phyloP scores from a whole-genome alignment of 2,113 vertebrate genomes.

The Asarcornis scutulata region DNA sequence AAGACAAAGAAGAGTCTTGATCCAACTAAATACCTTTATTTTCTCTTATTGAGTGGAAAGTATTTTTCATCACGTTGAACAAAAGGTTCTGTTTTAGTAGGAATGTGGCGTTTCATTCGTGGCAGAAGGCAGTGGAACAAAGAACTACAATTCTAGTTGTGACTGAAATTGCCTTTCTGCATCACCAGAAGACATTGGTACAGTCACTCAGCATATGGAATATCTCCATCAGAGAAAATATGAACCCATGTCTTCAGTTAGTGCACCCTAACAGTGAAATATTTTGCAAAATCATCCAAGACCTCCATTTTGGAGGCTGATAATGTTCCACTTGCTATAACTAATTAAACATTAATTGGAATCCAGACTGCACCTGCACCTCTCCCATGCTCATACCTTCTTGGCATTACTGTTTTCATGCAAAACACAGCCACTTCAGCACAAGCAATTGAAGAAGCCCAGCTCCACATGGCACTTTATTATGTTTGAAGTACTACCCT shows the following conservation, averaged over 20 bases:
- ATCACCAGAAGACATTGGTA: neutral
- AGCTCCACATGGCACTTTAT: fast-evolving
- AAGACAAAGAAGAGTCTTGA: neutral
- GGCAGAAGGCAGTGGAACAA: neutral
- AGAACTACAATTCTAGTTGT: neutral
- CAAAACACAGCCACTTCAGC: neutral
- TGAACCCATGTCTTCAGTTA: neutral
- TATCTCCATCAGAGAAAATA: neutral
- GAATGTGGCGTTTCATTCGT: neutral
- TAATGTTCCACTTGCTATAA: neutral
- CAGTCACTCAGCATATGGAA: neutral
- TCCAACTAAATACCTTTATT: neutral
- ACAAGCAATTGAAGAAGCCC: neutral
- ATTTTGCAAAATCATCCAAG: neutral
- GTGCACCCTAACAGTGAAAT: neutral
- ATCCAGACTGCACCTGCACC: neutral
- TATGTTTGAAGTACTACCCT: neutral
- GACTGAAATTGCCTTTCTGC: neutral
- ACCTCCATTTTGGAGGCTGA: neutral
- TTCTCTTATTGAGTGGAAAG: neutral
- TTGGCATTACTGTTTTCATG: neutral
- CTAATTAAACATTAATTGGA: neutral
- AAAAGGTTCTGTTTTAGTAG: neutral
- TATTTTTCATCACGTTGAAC: neutral
- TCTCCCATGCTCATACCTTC: neutral